These are phyloP conservation scores for Parasteatoda lunata DNA, from an alignment of 2,888 invertebrate species.

Conservation along the genomic window DNA sequence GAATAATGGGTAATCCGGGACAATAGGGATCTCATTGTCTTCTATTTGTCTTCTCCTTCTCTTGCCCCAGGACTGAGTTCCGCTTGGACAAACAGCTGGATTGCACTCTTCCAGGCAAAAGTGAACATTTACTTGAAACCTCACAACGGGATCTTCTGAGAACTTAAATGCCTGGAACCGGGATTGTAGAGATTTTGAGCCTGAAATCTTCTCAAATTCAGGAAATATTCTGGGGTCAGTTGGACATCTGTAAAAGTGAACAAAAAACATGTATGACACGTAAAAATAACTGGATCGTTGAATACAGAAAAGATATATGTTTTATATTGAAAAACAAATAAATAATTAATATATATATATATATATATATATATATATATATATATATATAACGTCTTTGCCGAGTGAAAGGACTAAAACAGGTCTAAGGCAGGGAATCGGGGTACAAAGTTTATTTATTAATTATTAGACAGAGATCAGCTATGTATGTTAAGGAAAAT, in stretches of 20 bases:
- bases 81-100: conserved; percentile 76
- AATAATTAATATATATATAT: too few species aligned
- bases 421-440: too few species aligned
- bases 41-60: conserved; percentile 71
- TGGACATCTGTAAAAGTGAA: conserved; percentile 78
- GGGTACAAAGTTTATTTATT: too few species aligned
- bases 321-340: too few species aligned
- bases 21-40: conserved; percentile 27
- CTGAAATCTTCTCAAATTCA: conserved; percentile 70
- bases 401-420: too few species aligned
- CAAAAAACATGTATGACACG: too few species aligned
- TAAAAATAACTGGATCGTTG: too few species aligned
- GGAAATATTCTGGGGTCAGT: conserved; percentile 78
- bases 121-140: conserved; percentile 87
- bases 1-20: conserved; percentile 71
- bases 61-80: conserved; percentile 73
- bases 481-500: too few species aligned
- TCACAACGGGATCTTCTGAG: conserved; percentile 86
- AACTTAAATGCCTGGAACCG: conserved; percentile 90
- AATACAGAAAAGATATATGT: too few species aligned
- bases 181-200: conserved; percentile 72
- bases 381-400: too few species aligned
- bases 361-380: too few species aligned
- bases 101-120: conserved; percentile 85
- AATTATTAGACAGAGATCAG: too few species aligned